These are phyloP conservation scores for Nomada goodeniana DNA, from an alignment of 2,888 invertebrate species.

Conservation along the genomic window DNA sequence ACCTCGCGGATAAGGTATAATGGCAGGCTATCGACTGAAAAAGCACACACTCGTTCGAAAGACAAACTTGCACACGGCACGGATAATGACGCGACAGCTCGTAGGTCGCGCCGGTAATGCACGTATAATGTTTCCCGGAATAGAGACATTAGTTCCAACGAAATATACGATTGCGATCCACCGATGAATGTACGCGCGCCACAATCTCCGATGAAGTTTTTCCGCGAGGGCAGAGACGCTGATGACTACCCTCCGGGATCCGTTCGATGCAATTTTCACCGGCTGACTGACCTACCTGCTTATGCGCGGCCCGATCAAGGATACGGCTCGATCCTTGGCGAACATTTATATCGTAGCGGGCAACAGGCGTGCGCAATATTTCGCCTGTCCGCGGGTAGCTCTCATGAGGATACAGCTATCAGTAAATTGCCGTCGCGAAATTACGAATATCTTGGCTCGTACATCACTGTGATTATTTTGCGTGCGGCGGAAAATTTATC, in stretches of 20 bases:
- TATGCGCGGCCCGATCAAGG: conserved; percentile 52
- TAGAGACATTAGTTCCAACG: conserved; percentile 63
- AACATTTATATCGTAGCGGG: conserved; percentile 60
- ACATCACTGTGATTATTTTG: conserved; percentile 56
- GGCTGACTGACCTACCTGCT: conserved; percentile 62
- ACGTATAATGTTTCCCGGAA: conserved; percentile 49
- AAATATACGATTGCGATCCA: conserved; percentile 31
- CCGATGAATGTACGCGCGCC: background rate
- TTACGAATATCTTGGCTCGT: conserved; percentile 61
- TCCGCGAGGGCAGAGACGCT: conserved; percentile 14
- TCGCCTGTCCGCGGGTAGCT: conserved; percentile 62
- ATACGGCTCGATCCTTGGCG: conserved; percentile 36
- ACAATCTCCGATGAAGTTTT: conserved; percentile 9
- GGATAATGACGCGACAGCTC: conserved; percentile 25
- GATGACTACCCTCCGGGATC: conserved; percentile 64
- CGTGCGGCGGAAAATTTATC: conserved; percentile 59
- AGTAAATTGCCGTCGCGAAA: conserved; percentile 67
- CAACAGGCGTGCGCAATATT: conserved; percentile 60
- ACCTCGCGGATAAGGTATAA: background rate
- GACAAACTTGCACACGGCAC: conserved; percentile 42
- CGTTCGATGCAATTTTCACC: conserved; percentile 68
- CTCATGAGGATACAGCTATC: conserved; percentile 54
- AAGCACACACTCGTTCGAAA: conserved; percentile 17
- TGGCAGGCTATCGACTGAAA: conserved; percentile 18
- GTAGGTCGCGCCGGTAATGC: conserved; percentile 25